These are phyloP conservation scores for Amblyraja radiata DNA, from an alignment of 2,797 vertebrate genomes.

Conservation along the genomic window DNA sequence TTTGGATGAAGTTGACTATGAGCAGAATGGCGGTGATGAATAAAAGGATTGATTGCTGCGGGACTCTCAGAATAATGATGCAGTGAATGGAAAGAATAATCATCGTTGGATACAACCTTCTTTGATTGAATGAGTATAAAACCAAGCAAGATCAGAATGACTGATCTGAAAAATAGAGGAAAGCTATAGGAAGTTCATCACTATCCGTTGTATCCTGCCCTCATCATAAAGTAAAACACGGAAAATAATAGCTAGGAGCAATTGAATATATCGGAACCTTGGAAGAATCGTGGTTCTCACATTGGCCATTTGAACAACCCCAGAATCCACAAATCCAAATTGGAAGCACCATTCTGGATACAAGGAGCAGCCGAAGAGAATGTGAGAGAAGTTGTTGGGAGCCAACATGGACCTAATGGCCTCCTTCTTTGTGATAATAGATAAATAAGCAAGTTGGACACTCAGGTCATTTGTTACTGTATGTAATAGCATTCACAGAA, in stretches of 20 bases:
- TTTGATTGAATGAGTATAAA: neutral
- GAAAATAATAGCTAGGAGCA: neutral
- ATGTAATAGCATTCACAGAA: neutral
- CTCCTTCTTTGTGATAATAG: no score
- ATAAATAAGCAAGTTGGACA: neutral
- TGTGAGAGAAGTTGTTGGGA: no score
- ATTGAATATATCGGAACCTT: neutral
- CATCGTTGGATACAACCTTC: neutral
- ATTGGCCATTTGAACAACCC: no score
- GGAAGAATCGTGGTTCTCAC: no score
- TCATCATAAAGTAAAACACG: neutral
- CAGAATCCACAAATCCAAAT: no score
- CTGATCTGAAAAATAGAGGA: neutral
- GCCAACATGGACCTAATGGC: no score
- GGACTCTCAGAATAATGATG: neutral
- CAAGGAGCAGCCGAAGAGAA: no score
- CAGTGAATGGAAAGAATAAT: neutral
- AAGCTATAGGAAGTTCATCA: neutral
- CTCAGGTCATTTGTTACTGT: neutral
- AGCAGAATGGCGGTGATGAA: neutral
- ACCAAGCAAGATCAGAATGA: neutral
- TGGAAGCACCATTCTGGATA: neutral
- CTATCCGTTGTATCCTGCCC: no score
- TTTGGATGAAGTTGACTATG: neutral
- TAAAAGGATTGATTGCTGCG: neutral